Base-by-base conservation (phyloP, 2,797 vertebrate genomes). In the Spinibarbus caldwelli region DNA sequence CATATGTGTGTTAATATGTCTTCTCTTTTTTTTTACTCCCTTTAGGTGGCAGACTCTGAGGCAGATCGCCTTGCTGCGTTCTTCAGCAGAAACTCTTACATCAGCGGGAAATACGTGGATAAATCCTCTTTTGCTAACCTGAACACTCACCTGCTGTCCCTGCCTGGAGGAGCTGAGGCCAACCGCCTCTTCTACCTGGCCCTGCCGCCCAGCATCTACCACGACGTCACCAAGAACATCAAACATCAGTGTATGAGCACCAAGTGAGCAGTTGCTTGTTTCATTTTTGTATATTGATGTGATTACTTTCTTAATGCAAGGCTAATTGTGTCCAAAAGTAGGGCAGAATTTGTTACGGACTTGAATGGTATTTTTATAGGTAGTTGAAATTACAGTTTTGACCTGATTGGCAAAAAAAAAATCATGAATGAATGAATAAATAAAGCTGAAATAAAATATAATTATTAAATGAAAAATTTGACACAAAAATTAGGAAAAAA, bases 101-200 rank as follows among this genome's bases (percentile, higher is more conserved):
- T 97, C 87, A 95, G 96, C 0, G 97, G 97, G 57, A 95, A 95
- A 76, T 98, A 98, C 0, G 76, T 88, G 0, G 94, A 97, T 0
- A 89, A 89, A 0, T 87, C 29, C 19, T 94, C 96, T 41, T 98
- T 97, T 85, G n/a, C 92, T 83, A 91, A 86, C 6, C 96, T 98
- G 73, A 87, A 96, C 85, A 62, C 81, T 9, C 96, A 97, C 89
- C 89, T 98, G 68, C 80, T 87, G 15, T 89, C 93, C 7, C 93
- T 98, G 17, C 95, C 95, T 0, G 94, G 94, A 29, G 97, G 96
- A 9, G 0, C 43, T 0, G 91, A 90, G 14, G 96, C 96, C 21
- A 98, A 98, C 91, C 96, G 96, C 1, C 96, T 98, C 78, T 98
- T 97, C 93, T 98, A 98, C 92, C 90, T 98, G 92, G 97, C 97